These are phyloP conservation scores for Enteromius viviparus DNA, from an alignment of 2,797 vertebrate genomes.

Conservation along the genomic window DNA sequence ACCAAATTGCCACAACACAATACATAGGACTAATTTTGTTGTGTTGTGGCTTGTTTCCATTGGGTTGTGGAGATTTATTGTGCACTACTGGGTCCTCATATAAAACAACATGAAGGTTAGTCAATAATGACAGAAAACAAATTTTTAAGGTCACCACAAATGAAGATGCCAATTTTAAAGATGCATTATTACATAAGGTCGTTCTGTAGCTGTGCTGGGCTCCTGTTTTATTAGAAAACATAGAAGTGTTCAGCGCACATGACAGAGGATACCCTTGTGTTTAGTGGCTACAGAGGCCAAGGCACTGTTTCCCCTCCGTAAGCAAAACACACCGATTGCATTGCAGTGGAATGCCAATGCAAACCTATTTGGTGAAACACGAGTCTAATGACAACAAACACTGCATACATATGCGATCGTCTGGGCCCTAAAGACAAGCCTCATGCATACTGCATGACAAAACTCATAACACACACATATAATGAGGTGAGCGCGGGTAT, in stretches of 20 bases:
- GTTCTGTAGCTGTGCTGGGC: conserved; percentile 22
- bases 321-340: conserved; percentile 54
- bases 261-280: conserved; percentile 41
- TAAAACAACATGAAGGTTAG: not conserved
- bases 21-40: no score
- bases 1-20: no score
- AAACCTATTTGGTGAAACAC: conserved; percentile 39
- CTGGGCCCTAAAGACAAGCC: conserved; percentile 27
- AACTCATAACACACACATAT: conserved; percentile 24
- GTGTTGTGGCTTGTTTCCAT: not conserved
- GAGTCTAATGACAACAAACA: conserved; percentile 44
- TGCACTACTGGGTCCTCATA: not conserved
- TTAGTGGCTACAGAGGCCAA: conserved; percentile 19
- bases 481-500: conserved; percentile 30
- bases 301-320: conserved; percentile 26
- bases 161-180: conserved; percentile 26
- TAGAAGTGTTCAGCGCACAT: conserved; percentile 20
- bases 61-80: not conserved
- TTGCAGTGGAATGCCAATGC: conserved; percentile 35
- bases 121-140: not conserved
- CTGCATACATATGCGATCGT: conserved; percentile 35
- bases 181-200: conserved; percentile 15
- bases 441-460: conserved; percentile 36
- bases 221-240: conserved; percentile 47
- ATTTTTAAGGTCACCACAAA: conserved; percentile 7